Evolutionary conservation across 2,888 invertebrate species (phyloP).

Genomic region (Cataglyphis livida): DNA sequence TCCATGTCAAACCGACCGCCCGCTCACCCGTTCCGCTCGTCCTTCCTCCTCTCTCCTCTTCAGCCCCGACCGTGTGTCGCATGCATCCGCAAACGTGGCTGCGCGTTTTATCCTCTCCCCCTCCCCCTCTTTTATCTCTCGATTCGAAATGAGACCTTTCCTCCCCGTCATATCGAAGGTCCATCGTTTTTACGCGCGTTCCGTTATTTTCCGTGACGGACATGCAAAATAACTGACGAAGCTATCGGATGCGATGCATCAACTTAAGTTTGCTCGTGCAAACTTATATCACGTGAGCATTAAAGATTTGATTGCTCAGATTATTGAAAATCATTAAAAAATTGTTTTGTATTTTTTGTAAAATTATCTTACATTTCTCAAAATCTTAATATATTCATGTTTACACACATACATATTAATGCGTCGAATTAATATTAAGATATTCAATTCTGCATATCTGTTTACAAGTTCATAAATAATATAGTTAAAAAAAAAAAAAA

Average conservation of each 20-base stretch:
- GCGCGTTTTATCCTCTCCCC: slow-evolving; percentile 63
- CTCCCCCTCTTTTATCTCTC: slow-evolving; percentile 10
- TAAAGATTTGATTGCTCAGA: not conserved
- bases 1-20: slow-evolving; percentile 71
- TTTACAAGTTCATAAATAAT: not conserved
- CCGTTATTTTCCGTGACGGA: not conserved
- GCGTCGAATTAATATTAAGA: not conserved
- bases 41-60: not conserved
- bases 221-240: slow-evolving; percentile 2
- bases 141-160: slow-evolving; percentile 29
- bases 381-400: not conserved
- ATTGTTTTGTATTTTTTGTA: too few relatives aligned
- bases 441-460: not conserved
- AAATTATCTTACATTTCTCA: not conserved
- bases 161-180: not conserved
- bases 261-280: not conserved
- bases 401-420: not conserved
- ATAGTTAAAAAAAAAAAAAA: not conserved
- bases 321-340: not conserved
- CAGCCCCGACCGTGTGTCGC: slow-evolving; percentile 11
- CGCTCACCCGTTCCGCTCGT: slow-evolving; percentile 49
- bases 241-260: slow-evolving; percentile 10
- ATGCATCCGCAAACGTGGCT: slow-evolving; percentile 40
- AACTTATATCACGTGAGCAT: not conserved
- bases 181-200: slow-evolving; percentile 27